A percentile compares a stretch with the other conserved stretches of the same genome.
These are phyloP conservation scores for Equus quagga DNA, from an alignment of 2,113 vertebrate species.

Conservation along the genomic window DNA sequence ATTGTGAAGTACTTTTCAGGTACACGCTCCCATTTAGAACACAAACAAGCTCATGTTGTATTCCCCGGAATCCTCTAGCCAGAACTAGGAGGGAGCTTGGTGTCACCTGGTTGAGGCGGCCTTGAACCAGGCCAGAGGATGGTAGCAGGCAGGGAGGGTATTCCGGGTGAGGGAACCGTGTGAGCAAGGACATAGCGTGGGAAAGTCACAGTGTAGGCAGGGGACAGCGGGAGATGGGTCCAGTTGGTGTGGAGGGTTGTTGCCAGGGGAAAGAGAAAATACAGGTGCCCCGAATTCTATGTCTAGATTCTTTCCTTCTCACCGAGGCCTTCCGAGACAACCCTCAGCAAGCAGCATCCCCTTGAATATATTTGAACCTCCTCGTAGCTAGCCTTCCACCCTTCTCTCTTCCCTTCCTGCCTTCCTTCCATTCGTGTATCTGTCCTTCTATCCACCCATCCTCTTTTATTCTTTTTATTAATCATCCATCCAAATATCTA, in stretches of 20 bases:
- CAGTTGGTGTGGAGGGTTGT: neutral
- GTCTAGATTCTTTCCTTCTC: neutral
- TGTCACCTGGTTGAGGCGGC: neutral
- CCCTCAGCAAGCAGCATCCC: neutral
- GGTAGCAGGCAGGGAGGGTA: neutral
- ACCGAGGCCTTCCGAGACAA: neutral
- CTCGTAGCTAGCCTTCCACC: too few relatives aligned
- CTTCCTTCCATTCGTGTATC: neutral
- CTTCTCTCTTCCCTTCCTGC: neutral
- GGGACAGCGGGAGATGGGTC: neutral
- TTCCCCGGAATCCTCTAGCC: neutral
- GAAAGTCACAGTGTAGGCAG: neutral
- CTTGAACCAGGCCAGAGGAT: neutral
- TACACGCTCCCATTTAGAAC: rapidly evolving
- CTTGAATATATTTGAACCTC: neutral
- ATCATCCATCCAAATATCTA: neutral
- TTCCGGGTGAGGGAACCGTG: neutral
- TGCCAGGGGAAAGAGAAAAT: neutral
- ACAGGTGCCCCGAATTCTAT: neutral
- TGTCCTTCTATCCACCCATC: too few relatives aligned
- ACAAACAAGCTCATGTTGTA: neutral
- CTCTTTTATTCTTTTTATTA: neutral
- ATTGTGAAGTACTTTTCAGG: neutral
- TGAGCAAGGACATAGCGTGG: neutral
- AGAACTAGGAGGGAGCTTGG: neutral